Evolutionary conservation across 2,888 invertebrate species (phyloP), one percentile per base, ranked within the genome.

Genomic region (Eledona agricola): DNA sequence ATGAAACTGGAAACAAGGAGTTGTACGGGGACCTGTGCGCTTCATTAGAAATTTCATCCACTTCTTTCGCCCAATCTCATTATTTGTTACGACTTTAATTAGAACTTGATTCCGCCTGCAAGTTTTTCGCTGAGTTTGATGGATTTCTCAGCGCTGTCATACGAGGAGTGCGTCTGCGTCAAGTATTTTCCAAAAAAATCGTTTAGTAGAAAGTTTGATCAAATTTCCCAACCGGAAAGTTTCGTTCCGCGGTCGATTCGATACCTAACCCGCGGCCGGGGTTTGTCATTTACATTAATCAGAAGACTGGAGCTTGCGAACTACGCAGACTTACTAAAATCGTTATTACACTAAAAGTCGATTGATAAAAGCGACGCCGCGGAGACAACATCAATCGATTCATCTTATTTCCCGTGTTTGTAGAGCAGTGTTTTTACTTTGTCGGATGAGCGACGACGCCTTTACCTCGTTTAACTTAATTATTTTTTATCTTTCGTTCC

Each of bases 401-500:
- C n/a, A n/a, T n/a, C n/a, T n/a, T n/a, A n/a, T n/a, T n/a, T 34
- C 26, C 22, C 26, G 13, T 38, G 38, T 38, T 38, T 38, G 26
- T 26, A n/a, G 32, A 38, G 38, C 20, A 26, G n/a, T n/a, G n/a
- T n/a, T 38, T 13, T 25, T 25, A 25, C 25, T 28, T 42, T 42
- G 12, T 9, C 20, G 42, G 31, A 42, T 29, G 22, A 42, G 29
- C 29, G 42, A 29, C 29, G 22, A 29, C 29, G 13, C 20, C 42
- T 31, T 17, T 17, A 40, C 28, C 40, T 28, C 19, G 12, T 19
- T 28, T 42, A 29, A 42, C 29, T 42, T 29, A 42, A 42, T 42
- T 42, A 42, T 42, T 29, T 42, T 42, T 31, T 29, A 29, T 11
- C 31, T 31, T 20, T 19, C n/a, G 12, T 42, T 42, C 42, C 26